Evolutionary conservation across 2,113 vertebrate species (phyloP).

Genomic region (Myocastor coypus): DNA sequence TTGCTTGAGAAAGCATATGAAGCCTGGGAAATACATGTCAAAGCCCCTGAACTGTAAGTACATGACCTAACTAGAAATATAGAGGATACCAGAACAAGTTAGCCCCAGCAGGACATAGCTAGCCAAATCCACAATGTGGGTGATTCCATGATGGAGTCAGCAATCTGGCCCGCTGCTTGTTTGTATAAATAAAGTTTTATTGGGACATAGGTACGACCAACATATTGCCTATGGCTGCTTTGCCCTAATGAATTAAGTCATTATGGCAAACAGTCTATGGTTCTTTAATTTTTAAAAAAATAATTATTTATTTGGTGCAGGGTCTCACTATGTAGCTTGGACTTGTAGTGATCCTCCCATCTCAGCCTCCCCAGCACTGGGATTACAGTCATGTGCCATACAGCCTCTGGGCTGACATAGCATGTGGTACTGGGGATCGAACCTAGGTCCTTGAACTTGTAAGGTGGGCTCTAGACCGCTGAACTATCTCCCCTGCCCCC

Average conservation of each 20-base stretch:
- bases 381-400: too few relatives aligned
- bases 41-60: background rate
- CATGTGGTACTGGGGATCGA: too few relatives aligned
- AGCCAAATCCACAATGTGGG: background rate
- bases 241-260: background rate
- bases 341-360: too few relatives aligned
- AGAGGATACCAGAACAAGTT: background rate
- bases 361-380: too few relatives aligned
- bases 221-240: background rate
- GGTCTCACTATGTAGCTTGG: too few relatives aligned
- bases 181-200: slow-evolving; percentile 51
- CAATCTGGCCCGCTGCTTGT: background rate
- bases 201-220: background rate
- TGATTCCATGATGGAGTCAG: background rate
- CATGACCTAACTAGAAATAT: slow-evolving; percentile 25
- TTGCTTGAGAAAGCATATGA: background rate
- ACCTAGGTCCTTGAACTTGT: too few relatives aligned
- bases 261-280: background rate
- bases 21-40: background rate
- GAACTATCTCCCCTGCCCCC: too few relatives aligned
- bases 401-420: too few relatives aligned
- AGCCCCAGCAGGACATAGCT: background rate
- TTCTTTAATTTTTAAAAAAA: too few relatives aligned
- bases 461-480: too few relatives aligned
- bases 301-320: too few relatives aligned